These are phyloP conservation scores for Thysanoteuthis rhombus DNA, from an alignment of 2,888 invertebrate species.

Conservation along the genomic window DNA sequence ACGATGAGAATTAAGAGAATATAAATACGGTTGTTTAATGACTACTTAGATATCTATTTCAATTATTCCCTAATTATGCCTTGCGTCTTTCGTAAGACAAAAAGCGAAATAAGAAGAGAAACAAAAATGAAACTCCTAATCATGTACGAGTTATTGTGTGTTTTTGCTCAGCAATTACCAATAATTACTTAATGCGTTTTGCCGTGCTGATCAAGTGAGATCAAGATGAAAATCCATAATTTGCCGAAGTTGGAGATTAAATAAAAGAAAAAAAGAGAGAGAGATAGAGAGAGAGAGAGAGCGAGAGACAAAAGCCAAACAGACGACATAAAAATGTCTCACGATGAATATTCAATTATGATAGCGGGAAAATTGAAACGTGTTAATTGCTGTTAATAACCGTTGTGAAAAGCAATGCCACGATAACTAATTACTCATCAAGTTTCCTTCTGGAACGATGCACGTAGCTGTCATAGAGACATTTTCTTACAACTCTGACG, in stretches of 20 bases:
- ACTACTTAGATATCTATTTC: not conserved
- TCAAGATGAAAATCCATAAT: slow-evolving; percentile 12
- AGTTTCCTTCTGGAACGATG: not conserved
- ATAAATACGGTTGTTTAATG: not conserved
- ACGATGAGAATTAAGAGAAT: not conserved
- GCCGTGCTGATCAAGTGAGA: not conserved
- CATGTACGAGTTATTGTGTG: not conserved
- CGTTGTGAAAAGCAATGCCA: not conserved
- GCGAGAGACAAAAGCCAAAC: not conserved
- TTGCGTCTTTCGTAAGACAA: not conserved
- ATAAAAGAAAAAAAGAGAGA: no score
- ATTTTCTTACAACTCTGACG: not conserved
- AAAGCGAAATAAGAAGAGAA: not conserved
- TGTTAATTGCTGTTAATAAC: not conserved
- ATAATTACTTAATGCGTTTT: not conserved
- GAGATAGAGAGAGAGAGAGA: no score
- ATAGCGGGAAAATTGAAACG: not conserved
- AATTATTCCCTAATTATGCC: not conserved
- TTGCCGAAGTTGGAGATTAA: not conserved
- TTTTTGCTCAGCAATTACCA: not conserved
- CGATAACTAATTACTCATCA: not conserved
- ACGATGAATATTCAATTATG: not conserved
- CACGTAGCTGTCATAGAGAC: not conserved
- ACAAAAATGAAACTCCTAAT: not conserved
- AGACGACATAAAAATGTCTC: not conserved